Percentiles rank a stretch among this genome's conserved stretches.
These are phyloP conservation scores for Petrocephalus microphthalmus DNA, from an alignment of 2,113 vertebrate genomes.

Conservation along the genomic window DNA sequence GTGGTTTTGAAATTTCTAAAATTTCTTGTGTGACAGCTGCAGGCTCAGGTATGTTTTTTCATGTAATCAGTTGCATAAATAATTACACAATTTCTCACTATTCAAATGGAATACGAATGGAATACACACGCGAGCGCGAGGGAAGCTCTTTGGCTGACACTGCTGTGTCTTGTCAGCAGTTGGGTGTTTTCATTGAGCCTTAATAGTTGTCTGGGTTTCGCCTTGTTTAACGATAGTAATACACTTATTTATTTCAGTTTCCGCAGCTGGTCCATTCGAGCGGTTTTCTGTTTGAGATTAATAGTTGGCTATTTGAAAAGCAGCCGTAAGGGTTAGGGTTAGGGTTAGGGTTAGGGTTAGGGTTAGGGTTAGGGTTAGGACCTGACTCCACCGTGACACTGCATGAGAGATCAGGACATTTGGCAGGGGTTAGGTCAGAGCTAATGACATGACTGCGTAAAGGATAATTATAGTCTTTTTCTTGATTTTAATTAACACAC, in stretches of 20 bases:
- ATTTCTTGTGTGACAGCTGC: background rate
- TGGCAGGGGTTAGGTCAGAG: background rate
- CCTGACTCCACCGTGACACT: background rate
- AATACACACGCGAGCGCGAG: background rate
- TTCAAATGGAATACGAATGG: background rate
- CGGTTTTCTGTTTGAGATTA: background rate
- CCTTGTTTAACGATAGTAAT: constrained; percentile 14
- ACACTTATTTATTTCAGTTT: background rate
- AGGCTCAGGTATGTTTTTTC: constrained; percentile 4
- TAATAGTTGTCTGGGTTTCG: background rate
- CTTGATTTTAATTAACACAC: background rate
- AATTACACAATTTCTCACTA: background rate
- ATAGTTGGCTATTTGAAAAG: background rate
- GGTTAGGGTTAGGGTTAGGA: too few relatives aligned
- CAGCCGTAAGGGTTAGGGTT: too few relatives aligned
- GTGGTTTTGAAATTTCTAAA: background rate
- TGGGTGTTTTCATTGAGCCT: background rate
- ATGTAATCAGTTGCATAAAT: background rate
- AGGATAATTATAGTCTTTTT: background rate
- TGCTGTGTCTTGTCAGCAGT: background rate
- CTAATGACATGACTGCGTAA: background rate
- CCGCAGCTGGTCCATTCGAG: background rate
- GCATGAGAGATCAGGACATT: background rate
- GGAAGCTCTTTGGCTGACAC: background rate
- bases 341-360: too few relatives aligned